phyloP scores from a whole-genome alignment of 1,140 invertebrate species.

The Drosophila ercepeae region DNA sequence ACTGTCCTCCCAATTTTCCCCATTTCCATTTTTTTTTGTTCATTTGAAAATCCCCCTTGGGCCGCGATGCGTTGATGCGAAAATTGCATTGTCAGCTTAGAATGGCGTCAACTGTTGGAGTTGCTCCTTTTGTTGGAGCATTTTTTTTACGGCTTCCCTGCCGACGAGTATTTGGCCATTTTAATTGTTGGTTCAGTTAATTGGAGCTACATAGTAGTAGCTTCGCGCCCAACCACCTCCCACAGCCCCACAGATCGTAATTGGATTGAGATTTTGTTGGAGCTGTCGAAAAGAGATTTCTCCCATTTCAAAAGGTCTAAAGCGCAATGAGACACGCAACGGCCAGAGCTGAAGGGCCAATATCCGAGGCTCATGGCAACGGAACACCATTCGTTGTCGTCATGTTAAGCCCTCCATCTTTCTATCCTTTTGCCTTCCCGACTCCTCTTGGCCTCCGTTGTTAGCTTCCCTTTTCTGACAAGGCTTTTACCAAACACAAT shows the following conservation, averaged over 20 bases:
- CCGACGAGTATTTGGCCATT: slow-evolving; percentile 6
- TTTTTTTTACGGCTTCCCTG: slow-evolving; percentile 46
- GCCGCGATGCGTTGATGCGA: slow-evolving; percentile 34
- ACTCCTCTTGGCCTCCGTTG: too few species aligned
- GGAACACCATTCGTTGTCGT: slow-evolving; percentile 24
- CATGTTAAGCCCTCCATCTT: slow-evolving; percentile 27
- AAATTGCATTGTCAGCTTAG: slow-evolving; percentile 66
- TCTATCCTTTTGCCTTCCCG: neutral
- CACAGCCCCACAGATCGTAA: slow-evolving; percentile 3
- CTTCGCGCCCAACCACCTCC: too few species aligned
- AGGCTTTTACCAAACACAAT: slow-evolving; percentile 15
- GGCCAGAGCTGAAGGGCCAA: slow-evolving; percentile 28
- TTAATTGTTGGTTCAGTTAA: slow-evolving; percentile 40
- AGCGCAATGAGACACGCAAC: slow-evolving; percentile 29
- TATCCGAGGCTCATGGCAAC: slow-evolving; percentile 34
- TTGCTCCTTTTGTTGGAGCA: slow-evolving; percentile 32
- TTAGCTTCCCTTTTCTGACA: neutral
- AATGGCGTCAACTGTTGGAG: slow-evolving; percentile 45
- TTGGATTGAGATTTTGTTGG: slow-evolving; percentile 44
- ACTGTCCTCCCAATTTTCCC: too few species aligned
- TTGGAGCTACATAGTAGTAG: slow-evolving; percentile 29
- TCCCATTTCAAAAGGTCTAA: slow-evolving; percentile 40
- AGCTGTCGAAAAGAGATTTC: slow-evolving; percentile 18
- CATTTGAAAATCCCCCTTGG: slow-evolving; percentile 1
- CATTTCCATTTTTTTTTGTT: neutral